Evolutionary conservation across 2,113 vertebrate species (phyloP), one percentile per base, ranked within the genome.

Genomic region (Mastomys coucha): DNA sequence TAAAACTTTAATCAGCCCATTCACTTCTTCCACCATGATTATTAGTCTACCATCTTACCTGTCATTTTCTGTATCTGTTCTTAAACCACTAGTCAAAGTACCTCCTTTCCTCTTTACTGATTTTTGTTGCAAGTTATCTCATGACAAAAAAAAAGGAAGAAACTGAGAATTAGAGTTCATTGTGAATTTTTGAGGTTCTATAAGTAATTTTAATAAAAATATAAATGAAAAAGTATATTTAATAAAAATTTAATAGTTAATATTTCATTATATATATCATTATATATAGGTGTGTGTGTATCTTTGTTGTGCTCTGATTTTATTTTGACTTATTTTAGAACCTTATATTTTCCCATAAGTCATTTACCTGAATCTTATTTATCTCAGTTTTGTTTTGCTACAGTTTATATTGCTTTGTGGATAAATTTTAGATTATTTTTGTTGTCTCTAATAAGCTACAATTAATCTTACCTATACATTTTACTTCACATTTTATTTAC

Each of bases 401-500:
- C 17, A 20, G 3, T 45, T 58, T 51, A 4, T 80, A n/a, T 81
- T 13, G 10, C 4, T 28, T 5, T 60, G 5, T 33, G 31, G 65
- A 10, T 51, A 42, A 73, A 75, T 75, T 69, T 5, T 5, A 20
- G 39, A 20, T 6, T 13, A 13, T 69, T 65, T 0, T 69, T 70
- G 4, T 20, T 39, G 7, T 42, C 0, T 63, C 39, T 84, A 72
- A 17, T 69, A 36, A 31, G 16, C 14, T 42, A 5, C 20, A 39
- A 69, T 69, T 69, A 12, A 28, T 77, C 42, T 88, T 17, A 51
- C 7, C 9, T 70, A 26, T 10, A 22, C 22, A 26, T 75, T 78
- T 94, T 84, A 78, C 28, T 80, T n/a, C 36, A 90, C 4, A 17
- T 70, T 85, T 60, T 81, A 77, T 73, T 26, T n/a, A 84, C 95